These are phyloP conservation scores for Strix aluco DNA, from an alignment of 2,113 vertebrate species.

Conservation along the genomic window DNA sequence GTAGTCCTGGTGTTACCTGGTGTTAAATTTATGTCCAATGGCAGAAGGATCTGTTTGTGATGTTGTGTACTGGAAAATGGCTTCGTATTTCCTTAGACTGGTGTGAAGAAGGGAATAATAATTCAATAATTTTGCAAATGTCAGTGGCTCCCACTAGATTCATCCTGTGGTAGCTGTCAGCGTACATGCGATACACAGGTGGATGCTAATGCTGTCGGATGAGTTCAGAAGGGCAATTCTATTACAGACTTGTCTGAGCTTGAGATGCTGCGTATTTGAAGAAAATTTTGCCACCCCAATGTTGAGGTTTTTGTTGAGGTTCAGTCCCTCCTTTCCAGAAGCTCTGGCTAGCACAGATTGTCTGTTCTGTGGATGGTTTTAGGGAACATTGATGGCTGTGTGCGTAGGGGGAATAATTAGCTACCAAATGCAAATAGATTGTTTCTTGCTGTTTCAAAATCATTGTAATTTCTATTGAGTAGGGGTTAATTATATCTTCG, in stretches of 20 bases:
- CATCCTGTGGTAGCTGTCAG: neutral
- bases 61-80: neutral
- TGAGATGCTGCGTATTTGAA: neutral
- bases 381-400: constrained; percentile 58
- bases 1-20: neutral
- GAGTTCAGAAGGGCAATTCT: neutral
- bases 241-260: neutral
- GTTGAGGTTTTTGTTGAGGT: neutral
- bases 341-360: constrained; percentile 48
- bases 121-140: neutral
- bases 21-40: neutral
- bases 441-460: constrained; percentile 53
- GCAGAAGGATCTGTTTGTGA: neutral
- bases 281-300: neutral
- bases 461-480: constrained; percentile 50
- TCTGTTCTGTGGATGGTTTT: constrained; percentile 21
- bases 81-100: neutral
- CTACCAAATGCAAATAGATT: constrained; percentile 53
- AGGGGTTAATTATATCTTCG: constrained; percentile 52
- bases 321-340: neutral
- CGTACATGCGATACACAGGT: neutral
- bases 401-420: constrained; percentile 58
- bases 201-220: neutral
- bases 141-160: neutral
- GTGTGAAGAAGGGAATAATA: neutral